Percentiles rank a stretch among this genome's conserved stretches.
Conservation (phyloP, 2,113 vertebrate species). For the Jaculus jaculus region DNA sequence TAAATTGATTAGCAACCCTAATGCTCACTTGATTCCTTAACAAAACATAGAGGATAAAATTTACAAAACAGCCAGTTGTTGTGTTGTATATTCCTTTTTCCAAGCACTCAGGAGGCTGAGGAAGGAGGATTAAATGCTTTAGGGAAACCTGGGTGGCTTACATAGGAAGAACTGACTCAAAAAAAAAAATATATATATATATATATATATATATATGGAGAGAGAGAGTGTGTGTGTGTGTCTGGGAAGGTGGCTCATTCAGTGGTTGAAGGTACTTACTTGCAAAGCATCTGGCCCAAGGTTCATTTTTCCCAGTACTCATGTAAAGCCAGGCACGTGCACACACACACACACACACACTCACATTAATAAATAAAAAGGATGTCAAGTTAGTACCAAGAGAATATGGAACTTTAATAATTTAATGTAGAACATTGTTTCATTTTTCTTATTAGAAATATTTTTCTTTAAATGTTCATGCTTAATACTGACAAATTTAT, state of each 20-base stretch:
- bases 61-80: slow-evolving; percentile 18
- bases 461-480: background rate
- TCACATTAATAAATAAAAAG: background rate
- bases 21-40: slow-evolving; percentile 12
- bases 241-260: too few species aligned
- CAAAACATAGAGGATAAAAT: background rate
- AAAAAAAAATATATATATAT: background rate
- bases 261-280: too few species aligned
- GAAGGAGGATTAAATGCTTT: background rate
- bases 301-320: too few species aligned
- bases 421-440: slow-evolving; percentile 12
- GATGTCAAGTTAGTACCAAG: background rate
- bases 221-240: too few species aligned
- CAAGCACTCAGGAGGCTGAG: background rate
- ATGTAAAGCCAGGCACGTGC: too few species aligned
- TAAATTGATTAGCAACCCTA: slow-evolving; percentile 32
- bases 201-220: too few species aligned
- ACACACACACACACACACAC: background rate
- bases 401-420: slow-evolving; percentile 21
- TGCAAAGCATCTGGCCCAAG: too few species aligned
- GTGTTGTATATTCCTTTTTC: background rate
- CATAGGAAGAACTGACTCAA: background rate
- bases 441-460: slow-evolving; percentile 25
- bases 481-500: slow-evolving; percentile 42
- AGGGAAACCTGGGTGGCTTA: background rate